Evolutionary conservation across 2,113 vertebrate genomes (phyloP).

Genomic region (Spea multiplicata): DNA sequence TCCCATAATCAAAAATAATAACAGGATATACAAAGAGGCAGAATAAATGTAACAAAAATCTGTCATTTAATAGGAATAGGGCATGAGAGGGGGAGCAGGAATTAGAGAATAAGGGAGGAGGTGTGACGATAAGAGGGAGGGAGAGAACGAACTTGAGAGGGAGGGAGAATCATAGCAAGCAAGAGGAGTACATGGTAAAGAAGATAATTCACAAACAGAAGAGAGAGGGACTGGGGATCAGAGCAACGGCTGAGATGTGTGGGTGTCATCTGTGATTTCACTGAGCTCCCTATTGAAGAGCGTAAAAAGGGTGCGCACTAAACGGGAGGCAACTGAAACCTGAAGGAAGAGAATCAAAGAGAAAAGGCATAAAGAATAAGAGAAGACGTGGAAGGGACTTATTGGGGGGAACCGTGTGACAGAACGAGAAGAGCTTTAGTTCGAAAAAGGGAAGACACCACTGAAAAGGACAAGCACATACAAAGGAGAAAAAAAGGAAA

Average conservation of each 20-base stretch:
- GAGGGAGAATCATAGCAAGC: slow-evolving; percentile 11
- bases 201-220: slow-evolving; percentile 10
- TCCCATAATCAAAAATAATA: too few relatives aligned
- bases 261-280: slow-evolving; percentile 1
- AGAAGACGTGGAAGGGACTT: too few relatives aligned
- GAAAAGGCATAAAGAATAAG: not conserved
- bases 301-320: slow-evolving; percentile 6
- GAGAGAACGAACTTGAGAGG: slow-evolving; percentile 23
- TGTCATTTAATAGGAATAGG: not conserved
- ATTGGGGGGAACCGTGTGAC: not conserved
- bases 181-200: slow-evolving; percentile 24
- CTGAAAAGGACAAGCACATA: not conserved
- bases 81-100: not conserved
- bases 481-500: not conserved
- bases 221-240: not conserved
- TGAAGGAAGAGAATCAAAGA: not conserved
- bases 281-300: not conserved
- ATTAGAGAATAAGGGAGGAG: slow-evolving; percentile 23
- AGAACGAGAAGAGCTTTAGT: not conserved
- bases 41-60: too few relatives aligned
- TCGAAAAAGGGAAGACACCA: not conserved
- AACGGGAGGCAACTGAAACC: not conserved
- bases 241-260: not conserved
- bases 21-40: too few relatives aligned
- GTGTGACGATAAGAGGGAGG: slow-evolving; percentile 18